Evolutionary conservation across 2,113 vertebrate genomes (phyloP).

Genomic region (Athene noctua): DNA sequence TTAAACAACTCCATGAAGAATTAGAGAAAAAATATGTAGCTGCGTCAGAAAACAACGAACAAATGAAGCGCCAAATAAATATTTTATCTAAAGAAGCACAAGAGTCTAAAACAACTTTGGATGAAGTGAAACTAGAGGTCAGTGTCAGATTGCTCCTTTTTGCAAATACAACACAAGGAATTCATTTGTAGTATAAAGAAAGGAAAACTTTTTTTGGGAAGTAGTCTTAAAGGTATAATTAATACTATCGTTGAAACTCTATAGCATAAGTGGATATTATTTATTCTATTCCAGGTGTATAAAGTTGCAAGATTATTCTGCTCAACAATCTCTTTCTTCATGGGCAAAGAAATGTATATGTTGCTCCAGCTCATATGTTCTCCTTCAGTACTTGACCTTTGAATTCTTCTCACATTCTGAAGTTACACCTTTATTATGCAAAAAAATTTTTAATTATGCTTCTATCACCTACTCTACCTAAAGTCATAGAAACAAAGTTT

Average conservation of each 20-base stretch:
- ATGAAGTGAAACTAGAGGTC: constrained; percentile 67
- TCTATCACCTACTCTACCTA: background rate
- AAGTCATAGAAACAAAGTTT: background rate
- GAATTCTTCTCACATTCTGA: background rate
- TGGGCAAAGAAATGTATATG: background rate
- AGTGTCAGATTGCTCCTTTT: constrained; percentile 5
- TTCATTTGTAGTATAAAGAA: background rate
- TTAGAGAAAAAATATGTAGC: constrained; percentile 32
- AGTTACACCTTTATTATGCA: background rate
- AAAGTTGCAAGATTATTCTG: background rate
- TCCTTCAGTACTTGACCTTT: background rate
- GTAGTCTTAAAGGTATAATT: background rate
- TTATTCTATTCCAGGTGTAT: background rate
- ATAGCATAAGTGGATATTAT: background rate
- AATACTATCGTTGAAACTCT: background rate
- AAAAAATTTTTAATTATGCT: background rate
- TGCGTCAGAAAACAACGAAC: constrained; percentile 53
- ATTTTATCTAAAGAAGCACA: constrained; percentile 42
- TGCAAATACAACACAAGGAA: background rate
- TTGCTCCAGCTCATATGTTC: background rate
- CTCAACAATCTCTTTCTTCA: background rate
- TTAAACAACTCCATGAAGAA: constrained; percentile 57
- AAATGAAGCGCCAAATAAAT: constrained; percentile 56
- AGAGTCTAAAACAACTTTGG: constrained; percentile 15
- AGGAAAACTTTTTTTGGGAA: background rate